A percentile compares a stretch with the other conserved stretches of the same genome.
phyloP scores from a whole-genome alignment of 2,888 invertebrate species.

The Furcula furcula region DNA sequence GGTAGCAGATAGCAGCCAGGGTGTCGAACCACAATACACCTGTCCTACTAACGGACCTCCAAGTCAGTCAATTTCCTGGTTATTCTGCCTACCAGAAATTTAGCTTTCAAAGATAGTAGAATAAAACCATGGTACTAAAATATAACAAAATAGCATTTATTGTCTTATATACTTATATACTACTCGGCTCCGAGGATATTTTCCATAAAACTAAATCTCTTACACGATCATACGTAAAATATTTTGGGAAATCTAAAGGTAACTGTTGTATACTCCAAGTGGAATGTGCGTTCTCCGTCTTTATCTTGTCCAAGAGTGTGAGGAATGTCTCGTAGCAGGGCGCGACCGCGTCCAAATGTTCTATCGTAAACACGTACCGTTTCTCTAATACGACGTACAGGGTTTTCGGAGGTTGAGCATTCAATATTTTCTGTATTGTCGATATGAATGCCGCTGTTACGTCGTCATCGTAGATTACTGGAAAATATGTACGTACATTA shows the following conservation, averaged over 20 bases:
- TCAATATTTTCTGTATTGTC: constrained; percentile 86
- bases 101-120: no score
- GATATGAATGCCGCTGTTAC: constrained; percentile 90
- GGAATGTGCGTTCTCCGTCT: constrained; percentile 59
- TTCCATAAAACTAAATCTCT: constrained; percentile 89
- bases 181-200: constrained; percentile 70
- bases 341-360: constrained; percentile 90
- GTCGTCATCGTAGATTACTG: constrained; percentile 92
- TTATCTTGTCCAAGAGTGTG: constrained; percentile 77
- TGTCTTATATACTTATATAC: no score
- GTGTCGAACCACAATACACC: no score
- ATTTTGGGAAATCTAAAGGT: constrained; percentile 88
- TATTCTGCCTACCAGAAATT: no score
- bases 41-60: no score
- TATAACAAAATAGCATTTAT: constrained; percentile 28
- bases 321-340: constrained; percentile 94
- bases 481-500: no score
- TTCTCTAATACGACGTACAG: constrained; percentile 91
- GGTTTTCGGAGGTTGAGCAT: constrained; percentile 80
- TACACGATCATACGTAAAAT: constrained; percentile 90
- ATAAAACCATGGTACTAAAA: no score
- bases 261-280: constrained; percentile 84
- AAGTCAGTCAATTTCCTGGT: no score
- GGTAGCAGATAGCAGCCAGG: no score
- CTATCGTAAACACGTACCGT: constrained; percentile 91